Conservation (phyloP, 2,113 vertebrate species). For the Hydrolagus affinis region DNA sequence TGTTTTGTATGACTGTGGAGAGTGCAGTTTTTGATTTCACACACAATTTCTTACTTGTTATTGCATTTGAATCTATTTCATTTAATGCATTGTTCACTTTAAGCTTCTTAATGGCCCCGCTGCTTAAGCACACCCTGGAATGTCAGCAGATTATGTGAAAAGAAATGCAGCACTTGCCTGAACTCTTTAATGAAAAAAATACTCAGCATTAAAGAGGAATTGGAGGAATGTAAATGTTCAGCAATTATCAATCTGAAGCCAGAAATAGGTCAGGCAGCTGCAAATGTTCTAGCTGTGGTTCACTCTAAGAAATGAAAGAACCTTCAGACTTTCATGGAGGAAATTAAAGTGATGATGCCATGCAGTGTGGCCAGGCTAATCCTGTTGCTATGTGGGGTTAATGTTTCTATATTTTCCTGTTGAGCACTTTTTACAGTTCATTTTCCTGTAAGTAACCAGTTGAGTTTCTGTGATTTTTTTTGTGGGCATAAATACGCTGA, state of each 20-base stretch:
- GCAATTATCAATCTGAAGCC: background rate
- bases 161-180: background rate
- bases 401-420: background rate
- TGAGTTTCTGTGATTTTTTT: too few relatives aligned
- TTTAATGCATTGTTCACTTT: background rate
- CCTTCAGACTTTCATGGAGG: background rate
- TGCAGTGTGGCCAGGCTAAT: background rate
- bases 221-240: background rate
- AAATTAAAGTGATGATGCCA: background rate
- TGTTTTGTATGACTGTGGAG: constrained; percentile 1
- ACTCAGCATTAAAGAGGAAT: background rate
- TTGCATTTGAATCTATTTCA: constrained; percentile 19
- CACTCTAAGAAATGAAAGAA: background rate
- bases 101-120: background rate
- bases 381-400: background rate
- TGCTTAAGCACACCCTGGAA: background rate
- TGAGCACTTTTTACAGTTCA: background rate
- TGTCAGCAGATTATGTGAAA: background rate
- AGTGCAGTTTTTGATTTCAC: constrained; percentile 26
- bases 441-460: too few relatives aligned
- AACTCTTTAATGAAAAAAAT: background rate
- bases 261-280: background rate
- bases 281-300: background rate
- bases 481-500: too few relatives aligned
- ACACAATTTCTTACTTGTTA: constrained; percentile 2